A percentile compares a stretch with the other conserved stretches of the same genome.
Evolutionary conservation across 2,113 vertebrate genomes (phyloP).

Genomic region (Herpetotheres cachinnans): DNA sequence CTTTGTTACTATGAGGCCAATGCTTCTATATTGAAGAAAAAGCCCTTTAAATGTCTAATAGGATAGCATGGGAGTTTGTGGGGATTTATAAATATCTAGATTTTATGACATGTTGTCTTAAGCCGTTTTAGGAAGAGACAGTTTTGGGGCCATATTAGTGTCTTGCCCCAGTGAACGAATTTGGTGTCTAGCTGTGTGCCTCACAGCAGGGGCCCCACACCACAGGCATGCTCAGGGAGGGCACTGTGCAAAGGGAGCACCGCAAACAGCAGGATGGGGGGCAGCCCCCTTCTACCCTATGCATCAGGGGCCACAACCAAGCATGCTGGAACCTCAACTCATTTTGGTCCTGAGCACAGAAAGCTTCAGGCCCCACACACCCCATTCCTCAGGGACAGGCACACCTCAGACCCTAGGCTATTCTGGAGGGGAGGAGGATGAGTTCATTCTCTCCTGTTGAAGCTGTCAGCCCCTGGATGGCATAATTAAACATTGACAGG

Average conservation of each 20-base stretch:
- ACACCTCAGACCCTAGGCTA: neutral
- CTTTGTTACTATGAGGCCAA: neutral
- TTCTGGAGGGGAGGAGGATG: neutral
- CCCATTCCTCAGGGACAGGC: neutral
- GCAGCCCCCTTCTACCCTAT: neutral
- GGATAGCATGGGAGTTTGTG: neutral
- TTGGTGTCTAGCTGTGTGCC: accelerated
- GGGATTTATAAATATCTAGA: neutral
- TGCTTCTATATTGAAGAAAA: neutral
- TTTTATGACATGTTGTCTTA: neutral
- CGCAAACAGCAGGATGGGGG: accelerated
- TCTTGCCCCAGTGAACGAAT: neutral
- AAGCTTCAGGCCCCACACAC: neutral
- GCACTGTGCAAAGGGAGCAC: neutral
- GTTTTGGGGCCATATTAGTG: neutral
- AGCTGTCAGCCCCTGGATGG: accelerated
- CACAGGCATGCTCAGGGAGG: neutral
- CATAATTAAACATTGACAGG: neutral
- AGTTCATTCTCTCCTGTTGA: neutral
- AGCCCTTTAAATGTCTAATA: neutral
- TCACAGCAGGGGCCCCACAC: neutral
- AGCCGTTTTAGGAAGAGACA: neutral
- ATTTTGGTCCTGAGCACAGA: neutral
- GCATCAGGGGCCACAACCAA: neutral
- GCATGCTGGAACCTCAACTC: neutral